Base-by-base conservation (phyloP, 2,888 invertebrate species). In the Erynnis tages region DNA sequence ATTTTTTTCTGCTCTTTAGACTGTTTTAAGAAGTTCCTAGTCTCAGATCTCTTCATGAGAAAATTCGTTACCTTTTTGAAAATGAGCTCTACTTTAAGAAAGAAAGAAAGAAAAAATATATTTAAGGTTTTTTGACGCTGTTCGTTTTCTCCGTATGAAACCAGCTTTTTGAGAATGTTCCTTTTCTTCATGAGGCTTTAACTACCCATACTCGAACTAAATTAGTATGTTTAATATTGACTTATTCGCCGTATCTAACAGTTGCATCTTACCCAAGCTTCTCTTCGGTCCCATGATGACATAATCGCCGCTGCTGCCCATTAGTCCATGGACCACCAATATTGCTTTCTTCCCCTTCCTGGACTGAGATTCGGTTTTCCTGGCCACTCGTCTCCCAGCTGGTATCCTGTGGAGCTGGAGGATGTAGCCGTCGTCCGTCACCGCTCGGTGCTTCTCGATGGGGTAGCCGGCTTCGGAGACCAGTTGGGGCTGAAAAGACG, bases 251-350 rank as follows among this genome's bases (percentile, higher is more conserved):
- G 8, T 8, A n/a, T 27, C 2, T 27, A 2, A n/a, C 27, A 10
- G 10, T 6, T 30, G 13, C 13, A n/a, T 27, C 17, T 76, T 74
- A 93, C 93, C 91, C 17, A 94, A 74, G 61, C 93, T 92, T 61
- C 91, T 91, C 49, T 91, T 86, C 0, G 92, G 93, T 0, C 92
- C 92, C 87, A 93, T 93, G 54, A 94, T 88, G 4, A 95, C 80
- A 90, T 93, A 95, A 67, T 93, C 93, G 0, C 93, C 91, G 3
- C 94, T 93, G 61, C 93, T 91, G 1, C 93, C 92, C 2, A 92
- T 62, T 0, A 95, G 70, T 0, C 95, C 93, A 56, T 92, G 92
- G 53, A 91, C 78, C 4, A 93, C 58, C 4, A 92, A 69, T 1
- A 92, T 79, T 0, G 81, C 77, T 49, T 70, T 78, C 66, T 84